Evolutionary conservation across 2,888 invertebrate genomes (phyloP), one percentile per base, ranked within the genome.

Genomic region (Drosophila emarginata): DNA sequence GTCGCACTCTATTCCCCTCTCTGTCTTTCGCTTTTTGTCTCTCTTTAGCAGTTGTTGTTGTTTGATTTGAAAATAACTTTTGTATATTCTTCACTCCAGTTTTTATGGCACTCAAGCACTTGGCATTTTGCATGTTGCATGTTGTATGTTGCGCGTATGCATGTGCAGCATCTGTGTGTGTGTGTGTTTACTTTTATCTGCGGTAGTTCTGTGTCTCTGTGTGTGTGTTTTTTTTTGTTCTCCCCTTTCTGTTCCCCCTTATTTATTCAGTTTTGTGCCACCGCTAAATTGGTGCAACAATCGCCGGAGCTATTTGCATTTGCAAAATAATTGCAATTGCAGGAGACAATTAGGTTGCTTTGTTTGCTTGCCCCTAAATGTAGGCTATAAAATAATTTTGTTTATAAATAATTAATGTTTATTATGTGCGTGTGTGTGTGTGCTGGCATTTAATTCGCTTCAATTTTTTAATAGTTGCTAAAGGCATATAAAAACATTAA

Each of bases 401-500:
- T 11, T 37, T 14, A 64, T 82, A 59, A 80, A 82, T 82, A 81
- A 84, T 84, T 77, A 63, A 82, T 81, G 87, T 59, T 78, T 80
- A 73, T 84, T 80, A 77, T 80, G 87, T 67, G 87, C 60, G 39
- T 84, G 84, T 59, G 81, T 80, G 74, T 84, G 39, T 14, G 37
- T 37, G 85, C 64, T 68, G 87, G 61, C 79, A 81, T 72, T 82
- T 82, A 84, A 81, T 69, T 75, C 65, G 65, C 64, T 59, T 56
- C 73, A 60, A 45, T 45, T 77, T 70, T 76, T 87, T 82, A 82
- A 82, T 87, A 82, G 82, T 82, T 84, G 79, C 82, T 79, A 59
- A 75, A 87, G 87, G 82, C 82, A 87, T 84, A 82, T 82, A 87
- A 82, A 82, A 84, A 75, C 73, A 87, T 87, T 79, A 79, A 74